Evolutionary conservation across 2,888 invertebrate species (phyloP).

Genomic region (Seira musarum): DNA sequence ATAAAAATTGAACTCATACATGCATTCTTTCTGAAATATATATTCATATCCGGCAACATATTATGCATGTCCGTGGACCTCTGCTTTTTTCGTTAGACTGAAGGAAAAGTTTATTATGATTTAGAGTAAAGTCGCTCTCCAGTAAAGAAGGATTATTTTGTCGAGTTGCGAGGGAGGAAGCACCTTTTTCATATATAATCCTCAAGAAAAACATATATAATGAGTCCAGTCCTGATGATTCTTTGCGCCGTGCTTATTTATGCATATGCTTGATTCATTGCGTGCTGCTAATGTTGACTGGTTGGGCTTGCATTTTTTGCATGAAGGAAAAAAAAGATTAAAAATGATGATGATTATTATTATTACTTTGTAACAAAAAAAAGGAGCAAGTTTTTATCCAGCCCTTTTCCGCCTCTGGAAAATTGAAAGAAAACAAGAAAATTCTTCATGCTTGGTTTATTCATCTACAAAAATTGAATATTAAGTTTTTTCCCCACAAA

Average conservation of each 20-base stretch:
- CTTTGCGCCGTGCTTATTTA: neutral
- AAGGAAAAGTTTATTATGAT: slow-evolving; percentile 8
- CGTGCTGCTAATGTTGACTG: too few species aligned
- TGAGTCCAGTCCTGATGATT: neutral
- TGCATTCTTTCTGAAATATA: too few species aligned
- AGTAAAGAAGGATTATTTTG: neutral
- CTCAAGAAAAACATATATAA: neutral
- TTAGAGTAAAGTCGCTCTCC: neutral
- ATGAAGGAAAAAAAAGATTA: too few species aligned
- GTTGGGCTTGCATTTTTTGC: neutral
- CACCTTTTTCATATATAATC: neutral
- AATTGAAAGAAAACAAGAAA: slow-evolving; percentile 53
- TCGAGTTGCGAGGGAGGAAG: too few species aligned
- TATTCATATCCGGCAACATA: too few species aligned
- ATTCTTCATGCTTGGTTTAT: neutral
- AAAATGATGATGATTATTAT: neutral
- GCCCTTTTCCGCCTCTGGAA: slow-evolving; percentile 28
- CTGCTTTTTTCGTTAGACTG: slow-evolving; percentile 11
- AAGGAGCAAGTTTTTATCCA: neutral
- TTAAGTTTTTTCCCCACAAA: neutral
- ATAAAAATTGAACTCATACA: too few species aligned
- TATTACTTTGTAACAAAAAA: neutral
- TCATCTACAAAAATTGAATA: neutral
- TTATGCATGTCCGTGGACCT: slow-evolving; percentile 40
- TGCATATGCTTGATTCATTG: too few species aligned